phyloP scores from a whole-genome alignment of 1,140 invertebrate species.

The Lysiphlebus fabarum region DNA sequence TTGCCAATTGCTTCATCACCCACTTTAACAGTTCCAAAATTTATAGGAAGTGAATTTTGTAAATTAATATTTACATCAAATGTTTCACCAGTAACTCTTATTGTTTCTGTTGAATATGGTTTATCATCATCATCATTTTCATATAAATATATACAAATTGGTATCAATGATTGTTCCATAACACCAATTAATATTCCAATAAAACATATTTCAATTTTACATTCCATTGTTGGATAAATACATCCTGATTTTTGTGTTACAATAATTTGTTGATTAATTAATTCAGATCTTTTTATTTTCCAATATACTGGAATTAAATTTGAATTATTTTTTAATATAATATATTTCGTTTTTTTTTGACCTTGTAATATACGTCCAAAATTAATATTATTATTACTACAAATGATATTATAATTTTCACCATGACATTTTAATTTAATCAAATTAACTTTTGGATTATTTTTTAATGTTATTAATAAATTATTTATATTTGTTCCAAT shows the following conservation, averaged over 20 bases:
- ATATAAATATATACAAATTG: conserved; percentile 32
- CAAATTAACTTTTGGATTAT: conserved; percentile 35
- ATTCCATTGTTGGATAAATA: conserved; percentile 22
- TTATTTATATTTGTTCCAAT: conserved; percentile 27
- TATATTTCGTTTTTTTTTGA: conserved; percentile 24
- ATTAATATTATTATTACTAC: conserved; percentile 33
- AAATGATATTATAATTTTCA: conserved; percentile 33
- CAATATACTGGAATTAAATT: conserved; percentile 31
- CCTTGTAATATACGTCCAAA: conserved; percentile 35
- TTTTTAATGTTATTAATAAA: conserved; percentile 32
- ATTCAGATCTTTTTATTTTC: conserved; percentile 22
- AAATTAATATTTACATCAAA: conserved; percentile 41
- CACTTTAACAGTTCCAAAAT: conserved; percentile 36
- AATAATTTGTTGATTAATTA: background rate
- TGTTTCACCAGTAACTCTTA: conserved; percentile 36
- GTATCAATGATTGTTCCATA: conserved; percentile 19
- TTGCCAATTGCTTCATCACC: conserved; percentile 11
- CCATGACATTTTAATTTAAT: conserved; percentile 35
- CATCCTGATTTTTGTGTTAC: conserved; percentile 22
- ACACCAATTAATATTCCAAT: conserved; percentile 30
- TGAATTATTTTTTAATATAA: conserved; percentile 33
- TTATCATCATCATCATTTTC: conserved; percentile 31
- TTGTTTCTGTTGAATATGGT: conserved; percentile 29
- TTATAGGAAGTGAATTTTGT: conserved; percentile 35
- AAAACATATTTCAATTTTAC: conserved; percentile 33